Evolutionary conservation across 2,113 vertebrate species (phyloP).

Genomic region (Tapirus terrestris): DNA sequence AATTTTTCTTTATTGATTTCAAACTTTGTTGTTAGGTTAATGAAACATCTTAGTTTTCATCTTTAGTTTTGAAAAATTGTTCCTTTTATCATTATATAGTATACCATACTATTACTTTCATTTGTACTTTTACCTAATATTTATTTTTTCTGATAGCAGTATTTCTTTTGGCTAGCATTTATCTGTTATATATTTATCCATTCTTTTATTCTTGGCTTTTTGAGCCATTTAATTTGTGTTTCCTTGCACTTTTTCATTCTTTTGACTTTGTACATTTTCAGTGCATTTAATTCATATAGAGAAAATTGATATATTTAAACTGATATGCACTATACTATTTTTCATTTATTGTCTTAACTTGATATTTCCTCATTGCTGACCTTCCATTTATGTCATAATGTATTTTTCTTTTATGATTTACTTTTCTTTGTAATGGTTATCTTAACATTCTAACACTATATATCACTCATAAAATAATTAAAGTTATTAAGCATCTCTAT

Average conservation of each 20-base stretch:
- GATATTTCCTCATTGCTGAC: not conserved
- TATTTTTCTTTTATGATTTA: not conserved
- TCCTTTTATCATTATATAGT: not conserved
- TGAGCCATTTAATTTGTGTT: not conserved
- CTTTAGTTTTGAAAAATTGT: not conserved
- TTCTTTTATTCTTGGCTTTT: not conserved
- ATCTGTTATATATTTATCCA: not conserved
- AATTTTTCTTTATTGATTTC: not conserved
- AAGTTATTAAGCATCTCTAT: not conserved
- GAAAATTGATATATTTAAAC: not conserved
- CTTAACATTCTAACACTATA: not conserved
- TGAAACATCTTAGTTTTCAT: not conserved
- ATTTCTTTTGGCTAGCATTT: not conserved
- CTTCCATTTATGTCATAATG: not conserved
- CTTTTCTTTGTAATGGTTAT: not conserved
- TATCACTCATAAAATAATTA: not conserved
- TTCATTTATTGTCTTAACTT: not conserved
- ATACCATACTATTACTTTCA: not conserved
- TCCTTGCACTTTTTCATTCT: not conserved
- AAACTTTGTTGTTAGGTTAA: not conserved
- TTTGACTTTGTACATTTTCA: not conserved
- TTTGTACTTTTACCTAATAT: not conserved
- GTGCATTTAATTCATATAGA: not conserved
- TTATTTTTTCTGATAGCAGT: not conserved
- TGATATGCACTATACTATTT: not conserved